These are phyloP conservation scores for Athalia cordata DNA, from an alignment of 2,888 invertebrate genomes.

Conservation along the genomic window DNA sequence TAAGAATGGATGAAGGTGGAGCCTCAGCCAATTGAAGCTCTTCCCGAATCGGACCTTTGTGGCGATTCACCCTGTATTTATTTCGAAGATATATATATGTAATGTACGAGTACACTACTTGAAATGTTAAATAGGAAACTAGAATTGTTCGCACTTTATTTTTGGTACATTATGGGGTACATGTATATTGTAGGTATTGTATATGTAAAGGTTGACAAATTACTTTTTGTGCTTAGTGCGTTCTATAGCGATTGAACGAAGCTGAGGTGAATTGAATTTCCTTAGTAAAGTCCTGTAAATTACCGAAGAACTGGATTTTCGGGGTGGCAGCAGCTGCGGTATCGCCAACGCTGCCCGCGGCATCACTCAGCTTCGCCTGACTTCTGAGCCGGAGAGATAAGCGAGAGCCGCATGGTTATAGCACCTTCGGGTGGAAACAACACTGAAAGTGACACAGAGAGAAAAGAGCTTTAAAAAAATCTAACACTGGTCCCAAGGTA, in stretches of 20 bases:
- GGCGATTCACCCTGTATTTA: no score
- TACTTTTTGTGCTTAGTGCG: constrained; percentile 13
- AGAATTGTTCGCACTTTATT: no score
- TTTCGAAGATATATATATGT: no score
- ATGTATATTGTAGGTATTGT: constrained; percentile 6
- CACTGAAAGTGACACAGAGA: constrained; percentile 12
- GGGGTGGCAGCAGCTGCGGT: neutral
- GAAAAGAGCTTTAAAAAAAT: neutral
- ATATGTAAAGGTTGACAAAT: constrained; percentile 23
- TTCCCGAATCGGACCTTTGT: no score
- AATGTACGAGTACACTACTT: no score
- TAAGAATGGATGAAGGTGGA: no score
- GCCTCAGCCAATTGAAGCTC: no score
- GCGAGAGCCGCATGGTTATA: constrained; percentile 13
- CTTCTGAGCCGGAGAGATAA: constrained; percentile 27
- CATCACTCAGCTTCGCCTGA: neutral
- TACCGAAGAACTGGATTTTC: constrained; percentile 20
- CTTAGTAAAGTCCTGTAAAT: constrained; percentile 28
- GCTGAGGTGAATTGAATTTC: constrained; percentile 18
- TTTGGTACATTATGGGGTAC: no score
- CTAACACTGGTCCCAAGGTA: neutral
- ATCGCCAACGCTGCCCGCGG: neutral
- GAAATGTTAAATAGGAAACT: no score
- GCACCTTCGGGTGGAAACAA: constrained; percentile 23
- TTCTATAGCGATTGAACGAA: constrained; percentile 6